These are phyloP conservation scores for Stramonita haemastoma DNA, from an alignment of 2,888 invertebrate species.

Conservation along the genomic window DNA sequence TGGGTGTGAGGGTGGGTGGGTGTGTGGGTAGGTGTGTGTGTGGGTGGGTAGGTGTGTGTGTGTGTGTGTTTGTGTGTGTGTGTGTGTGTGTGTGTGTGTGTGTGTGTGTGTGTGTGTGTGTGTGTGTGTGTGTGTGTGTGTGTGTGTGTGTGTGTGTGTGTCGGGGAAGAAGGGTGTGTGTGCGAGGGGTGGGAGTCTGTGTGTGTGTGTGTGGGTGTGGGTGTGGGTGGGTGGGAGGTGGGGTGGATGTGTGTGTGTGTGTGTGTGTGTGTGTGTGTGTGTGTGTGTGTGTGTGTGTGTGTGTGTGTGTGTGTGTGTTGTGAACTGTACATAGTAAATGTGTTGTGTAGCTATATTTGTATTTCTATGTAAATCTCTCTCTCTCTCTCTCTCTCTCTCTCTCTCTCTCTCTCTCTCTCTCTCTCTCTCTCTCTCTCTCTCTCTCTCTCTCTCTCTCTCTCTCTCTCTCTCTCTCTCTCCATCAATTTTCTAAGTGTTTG, in stretches of 20 bases:
- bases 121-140: background rate
- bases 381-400: conserved; percentile 13
- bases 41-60: background rate
- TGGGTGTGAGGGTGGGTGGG: background rate
- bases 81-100: background rate
- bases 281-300: too few relatives aligned
- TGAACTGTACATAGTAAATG: too few relatives aligned
- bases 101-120: too few relatives aligned
- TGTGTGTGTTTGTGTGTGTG: background rate
- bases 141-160: too few relatives aligned
- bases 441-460: conserved; percentile 18
- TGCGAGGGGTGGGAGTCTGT: too few relatives aligned
- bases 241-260: too few relatives aligned
- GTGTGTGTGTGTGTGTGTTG: too few relatives aligned
- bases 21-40: background rate
- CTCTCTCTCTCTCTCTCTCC: background rate
- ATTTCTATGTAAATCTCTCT: background rate
- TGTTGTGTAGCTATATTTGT: too few relatives aligned
- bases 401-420: background rate
- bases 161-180: too few relatives aligned
- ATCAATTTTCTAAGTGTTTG: background rate
- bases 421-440: background rate
- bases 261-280: too few relatives aligned
- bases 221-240: too few relatives aligned
- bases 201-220: too few relatives aligned